phyloP scores from a whole-genome alignment of 2,888 invertebrate species.

The Seira musarum region DNA sequence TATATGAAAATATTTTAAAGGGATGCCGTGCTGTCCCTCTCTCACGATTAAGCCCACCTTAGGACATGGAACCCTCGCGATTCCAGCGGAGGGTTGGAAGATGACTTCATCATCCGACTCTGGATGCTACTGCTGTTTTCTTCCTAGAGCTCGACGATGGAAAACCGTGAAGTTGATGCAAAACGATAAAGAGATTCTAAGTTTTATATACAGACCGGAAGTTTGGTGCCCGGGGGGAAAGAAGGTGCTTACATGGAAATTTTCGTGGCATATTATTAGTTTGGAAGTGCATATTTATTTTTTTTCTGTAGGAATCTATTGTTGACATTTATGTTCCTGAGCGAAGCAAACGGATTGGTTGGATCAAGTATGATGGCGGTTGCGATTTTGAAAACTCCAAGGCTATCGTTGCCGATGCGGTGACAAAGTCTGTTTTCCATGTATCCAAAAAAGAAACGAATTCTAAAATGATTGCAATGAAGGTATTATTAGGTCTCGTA shows the following conservation, averaged over 20 bases:
- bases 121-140: slow-evolving; percentile 32
- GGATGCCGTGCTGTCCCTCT: slow-evolving; percentile 15
- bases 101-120: not conserved
- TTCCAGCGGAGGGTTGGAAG: slow-evolving; percentile 5
- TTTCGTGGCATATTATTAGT: not conserved
- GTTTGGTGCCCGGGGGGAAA: slow-evolving; percentile 19
- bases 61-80: not conserved
- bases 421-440: slow-evolving; percentile 5
- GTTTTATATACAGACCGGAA: slow-evolving; percentile 27
- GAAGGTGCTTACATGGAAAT: not conserved
- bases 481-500: not conserved
- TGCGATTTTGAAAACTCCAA: not conserved
- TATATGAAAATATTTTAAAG: slow-evolving; percentile 20
- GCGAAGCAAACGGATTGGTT: slow-evolving; percentile 17
- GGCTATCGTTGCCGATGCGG: slow-evolving; percentile 10
- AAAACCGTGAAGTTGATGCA: slow-evolving; percentile 14
- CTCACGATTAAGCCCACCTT: not conserved
- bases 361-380: slow-evolving; percentile 1
- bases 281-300: not conserved
- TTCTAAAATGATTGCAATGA: not conserved
- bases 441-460: not conserved
- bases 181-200: slow-evolving; percentile 2
- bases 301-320: not conserved
- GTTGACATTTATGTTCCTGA: slow-evolving; percentile 36
- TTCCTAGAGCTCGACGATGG: not conserved